Conservation (phyloP, 1,140 invertebrate species). For the Mya arenaria region DNA sequence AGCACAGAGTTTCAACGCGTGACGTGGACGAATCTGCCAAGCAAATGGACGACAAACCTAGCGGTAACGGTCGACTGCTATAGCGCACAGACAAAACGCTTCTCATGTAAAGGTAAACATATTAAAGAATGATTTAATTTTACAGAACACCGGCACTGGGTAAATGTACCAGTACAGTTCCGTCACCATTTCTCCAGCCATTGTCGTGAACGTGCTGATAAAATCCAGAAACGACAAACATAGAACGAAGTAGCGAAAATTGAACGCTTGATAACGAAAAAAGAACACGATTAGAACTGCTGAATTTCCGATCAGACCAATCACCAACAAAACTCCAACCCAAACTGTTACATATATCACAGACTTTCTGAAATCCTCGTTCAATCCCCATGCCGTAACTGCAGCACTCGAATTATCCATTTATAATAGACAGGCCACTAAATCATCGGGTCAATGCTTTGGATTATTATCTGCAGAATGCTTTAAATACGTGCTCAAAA, state of each 20-base stretch:
- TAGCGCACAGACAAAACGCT: conserved; percentile 54
- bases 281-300: conserved; percentile 59
- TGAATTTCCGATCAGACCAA: conserved; percentile 58
- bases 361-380: too few relatives aligned
- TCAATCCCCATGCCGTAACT: too few relatives aligned
- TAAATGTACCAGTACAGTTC: conserved; percentile 64
- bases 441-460: too few relatives aligned
- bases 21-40: conserved; percentile 47
- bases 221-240: conserved; percentile 58
- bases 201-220: conserved; percentile 55
- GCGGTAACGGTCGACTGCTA: conserved; percentile 64
- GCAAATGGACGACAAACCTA: conserved; percentile 60
- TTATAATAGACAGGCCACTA: too few relatives aligned
- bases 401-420: too few relatives aligned
- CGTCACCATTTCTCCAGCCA: conserved; percentile 64
- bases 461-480: too few relatives aligned
- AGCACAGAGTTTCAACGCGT: not conserved
- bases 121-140: conserved; percentile 58
- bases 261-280: conserved; percentile 33
- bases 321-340: conserved; percentile 24
- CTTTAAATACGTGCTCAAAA: too few relatives aligned
- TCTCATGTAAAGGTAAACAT: conserved; percentile 58
- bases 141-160: conserved; percentile 49
- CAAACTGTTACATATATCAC: conserved; percentile 42
- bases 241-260: conserved; percentile 56